phyloP scores from a whole-genome alignment of 37 sponge, comb jelly and placozoan species.

The Oopsacas minuta region DNA sequence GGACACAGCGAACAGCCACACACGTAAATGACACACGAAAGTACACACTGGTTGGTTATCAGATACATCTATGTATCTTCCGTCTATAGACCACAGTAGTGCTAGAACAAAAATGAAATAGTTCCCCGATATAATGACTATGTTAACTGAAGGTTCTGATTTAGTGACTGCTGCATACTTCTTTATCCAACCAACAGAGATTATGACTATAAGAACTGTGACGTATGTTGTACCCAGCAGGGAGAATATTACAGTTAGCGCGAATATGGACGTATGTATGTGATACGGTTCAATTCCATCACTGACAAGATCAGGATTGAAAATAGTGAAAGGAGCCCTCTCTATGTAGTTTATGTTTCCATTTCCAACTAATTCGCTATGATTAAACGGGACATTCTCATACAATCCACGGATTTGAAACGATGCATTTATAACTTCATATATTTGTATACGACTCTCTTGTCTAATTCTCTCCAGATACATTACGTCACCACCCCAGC shows the following conservation, averaged over 20 bases:
- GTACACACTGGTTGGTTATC: neutral
- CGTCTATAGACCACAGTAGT: neutral
- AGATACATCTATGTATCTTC: neutral
- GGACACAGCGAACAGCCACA: neutral
- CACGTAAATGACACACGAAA: neutral
- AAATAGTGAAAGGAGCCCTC: neutral
- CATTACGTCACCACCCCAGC: neutral
- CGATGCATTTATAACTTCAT: neutral
- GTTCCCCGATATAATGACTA: neutral
- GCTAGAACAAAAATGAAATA: neutral
- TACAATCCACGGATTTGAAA: neutral
- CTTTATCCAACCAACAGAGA: neutral
- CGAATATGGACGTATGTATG: neutral
- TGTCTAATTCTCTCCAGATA: neutral
- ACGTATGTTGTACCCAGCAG: neutral
- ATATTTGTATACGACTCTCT: neutral
- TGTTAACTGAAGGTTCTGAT: neutral
- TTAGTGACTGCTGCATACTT: constrained; percentile 1
- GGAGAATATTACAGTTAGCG: neutral
- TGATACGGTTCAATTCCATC: neutral
- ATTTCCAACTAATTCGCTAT: neutral
- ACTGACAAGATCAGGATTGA: neutral
- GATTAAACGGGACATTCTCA: neutral
- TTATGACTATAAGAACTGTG: neutral
- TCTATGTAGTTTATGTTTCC: neutral